A percentile compares a stretch with the other conserved stretches of the same genome.
phyloP scores from a whole-genome alignment of 1,140 invertebrate species.

The Drosophila teissieri region DNA sequence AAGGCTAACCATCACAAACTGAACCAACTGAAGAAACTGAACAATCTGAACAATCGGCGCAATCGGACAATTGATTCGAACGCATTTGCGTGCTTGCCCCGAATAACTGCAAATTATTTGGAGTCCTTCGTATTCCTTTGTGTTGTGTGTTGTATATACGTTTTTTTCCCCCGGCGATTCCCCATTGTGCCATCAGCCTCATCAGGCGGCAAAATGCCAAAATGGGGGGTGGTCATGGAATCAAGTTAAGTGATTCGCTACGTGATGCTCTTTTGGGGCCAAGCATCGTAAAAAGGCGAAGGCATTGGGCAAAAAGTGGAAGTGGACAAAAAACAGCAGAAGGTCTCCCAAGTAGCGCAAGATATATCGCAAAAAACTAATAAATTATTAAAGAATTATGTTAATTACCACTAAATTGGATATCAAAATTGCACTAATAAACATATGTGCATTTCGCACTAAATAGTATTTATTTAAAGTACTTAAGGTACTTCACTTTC shows the following conservation, averaged over 20 bases:
- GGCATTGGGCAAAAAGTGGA: conserved; percentile 20
- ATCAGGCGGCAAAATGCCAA: background rate
- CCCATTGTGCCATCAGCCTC: conserved; percentile 57
- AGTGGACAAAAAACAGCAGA: conserved; percentile 12
- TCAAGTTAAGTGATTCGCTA: conserved; percentile 84
- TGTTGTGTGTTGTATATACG: background rate
- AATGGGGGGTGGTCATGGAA: conserved; percentile 38
- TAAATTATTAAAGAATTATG: background rate
- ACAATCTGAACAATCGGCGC: conserved; percentile 72
- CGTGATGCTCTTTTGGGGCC: conserved; percentile 71
- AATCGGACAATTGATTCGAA: conserved; percentile 83
- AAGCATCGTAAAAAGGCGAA: conserved; percentile 35
- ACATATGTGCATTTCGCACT: too few relatives aligned
- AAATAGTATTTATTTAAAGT: too few relatives aligned
- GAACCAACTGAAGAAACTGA: too few relatives aligned
- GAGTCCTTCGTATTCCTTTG: conserved; percentile 28
- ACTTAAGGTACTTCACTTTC: background rate
- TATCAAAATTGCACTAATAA: too few relatives aligned
- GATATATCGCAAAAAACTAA: background rate
- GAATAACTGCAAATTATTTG: conserved; percentile 80
- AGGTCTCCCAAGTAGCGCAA: background rate
- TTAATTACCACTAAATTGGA: too few relatives aligned
- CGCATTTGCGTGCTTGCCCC: conserved; percentile 82
- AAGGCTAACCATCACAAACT: background rate
- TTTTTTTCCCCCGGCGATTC: conserved; percentile 16